phyloP scores from a whole-genome alignment of 2,888 invertebrate species.

The Drosophila pseudotakahashii region DNA sequence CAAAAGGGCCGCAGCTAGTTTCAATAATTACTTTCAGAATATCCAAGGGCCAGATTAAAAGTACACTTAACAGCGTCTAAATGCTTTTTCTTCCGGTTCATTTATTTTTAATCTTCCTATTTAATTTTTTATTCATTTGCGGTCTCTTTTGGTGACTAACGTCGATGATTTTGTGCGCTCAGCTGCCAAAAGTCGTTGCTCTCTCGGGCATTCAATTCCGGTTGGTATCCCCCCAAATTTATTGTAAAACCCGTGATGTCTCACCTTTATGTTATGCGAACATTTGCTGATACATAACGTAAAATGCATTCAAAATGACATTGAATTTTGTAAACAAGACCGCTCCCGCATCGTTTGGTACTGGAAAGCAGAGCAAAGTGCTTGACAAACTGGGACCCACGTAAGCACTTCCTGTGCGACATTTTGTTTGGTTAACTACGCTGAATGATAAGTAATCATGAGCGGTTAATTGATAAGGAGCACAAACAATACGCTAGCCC shows the following conservation, averaged over 20 bases:
- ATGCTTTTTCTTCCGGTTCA: not conserved
- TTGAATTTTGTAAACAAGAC: not conserved
- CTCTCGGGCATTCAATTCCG: constrained; percentile 42
- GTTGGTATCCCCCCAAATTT: not conserved
- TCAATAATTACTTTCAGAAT: no score
- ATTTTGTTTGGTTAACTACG: constrained; percentile 29
- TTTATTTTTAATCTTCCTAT: not conserved
- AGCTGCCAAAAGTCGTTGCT: constrained; percentile 60
- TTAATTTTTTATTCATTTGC: not conserved
- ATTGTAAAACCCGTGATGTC: constrained; percentile 47
- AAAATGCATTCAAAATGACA: not conserved
- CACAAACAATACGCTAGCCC: constrained; percentile 18
- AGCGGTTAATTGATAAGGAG: constrained; percentile 35
- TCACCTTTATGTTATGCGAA: not conserved
- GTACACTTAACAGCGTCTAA: no score
- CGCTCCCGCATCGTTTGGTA: not conserved
- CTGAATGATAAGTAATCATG: constrained; percentile 21
- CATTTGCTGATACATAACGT: not conserved
- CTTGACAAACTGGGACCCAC: constrained; percentile 7
- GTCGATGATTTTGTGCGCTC: constrained; percentile 42
- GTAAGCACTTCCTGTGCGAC: constrained; percentile 46
- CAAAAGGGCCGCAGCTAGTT: no score
- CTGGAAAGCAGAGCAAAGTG: not conserved
- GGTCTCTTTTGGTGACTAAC: constrained; percentile 51
- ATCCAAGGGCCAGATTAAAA: no score